A percentile compares a stretch with the other conserved stretches of the same genome.
Conservation (phyloP, 2,888 invertebrate species). For the Nezara viridula region DNA sequence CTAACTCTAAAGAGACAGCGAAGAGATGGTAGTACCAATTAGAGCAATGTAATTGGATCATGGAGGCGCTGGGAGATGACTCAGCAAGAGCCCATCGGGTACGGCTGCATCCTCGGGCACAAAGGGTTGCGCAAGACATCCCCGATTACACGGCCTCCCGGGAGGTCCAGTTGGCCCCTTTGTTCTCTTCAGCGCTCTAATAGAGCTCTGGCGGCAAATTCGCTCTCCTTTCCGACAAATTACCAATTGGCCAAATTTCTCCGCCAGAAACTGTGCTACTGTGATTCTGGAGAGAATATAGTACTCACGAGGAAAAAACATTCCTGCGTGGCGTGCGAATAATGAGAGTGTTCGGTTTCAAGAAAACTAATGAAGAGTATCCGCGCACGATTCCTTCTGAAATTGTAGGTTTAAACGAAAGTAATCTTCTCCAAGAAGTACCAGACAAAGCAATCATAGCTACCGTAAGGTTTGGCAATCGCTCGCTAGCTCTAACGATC, state of each 20-base stretch:
- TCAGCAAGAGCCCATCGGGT: background rate
- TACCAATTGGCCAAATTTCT: constrained; percentile 35
- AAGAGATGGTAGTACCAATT: background rate
- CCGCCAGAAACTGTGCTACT: background rate
- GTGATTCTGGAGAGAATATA: background rate
- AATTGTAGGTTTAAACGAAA: background rate
- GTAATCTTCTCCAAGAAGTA: background rate
- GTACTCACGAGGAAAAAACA: background rate
- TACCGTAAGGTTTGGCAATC: background rate
- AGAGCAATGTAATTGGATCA: background rate
- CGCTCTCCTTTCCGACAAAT: constrained; percentile 1
- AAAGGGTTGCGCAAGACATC: constrained; percentile 16
- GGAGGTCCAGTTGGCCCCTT: background rate
- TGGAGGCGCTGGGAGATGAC: background rate
- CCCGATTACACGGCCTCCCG: constrained; percentile 10
- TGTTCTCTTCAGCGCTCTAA: constrained; percentile 1
- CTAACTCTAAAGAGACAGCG: background rate
- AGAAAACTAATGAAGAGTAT: background rate
- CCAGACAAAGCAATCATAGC: background rate
- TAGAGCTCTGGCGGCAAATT: constrained; percentile 29
- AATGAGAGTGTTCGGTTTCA: background rate
- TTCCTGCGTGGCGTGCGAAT: background rate
- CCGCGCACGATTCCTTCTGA: background rate
- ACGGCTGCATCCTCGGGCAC: background rate
- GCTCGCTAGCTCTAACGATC: too few species aligned